These are phyloP conservation scores for Cremastinae sp. DNA, from an alignment of 2,888 invertebrate species.

Conservation along the genomic window DNA sequence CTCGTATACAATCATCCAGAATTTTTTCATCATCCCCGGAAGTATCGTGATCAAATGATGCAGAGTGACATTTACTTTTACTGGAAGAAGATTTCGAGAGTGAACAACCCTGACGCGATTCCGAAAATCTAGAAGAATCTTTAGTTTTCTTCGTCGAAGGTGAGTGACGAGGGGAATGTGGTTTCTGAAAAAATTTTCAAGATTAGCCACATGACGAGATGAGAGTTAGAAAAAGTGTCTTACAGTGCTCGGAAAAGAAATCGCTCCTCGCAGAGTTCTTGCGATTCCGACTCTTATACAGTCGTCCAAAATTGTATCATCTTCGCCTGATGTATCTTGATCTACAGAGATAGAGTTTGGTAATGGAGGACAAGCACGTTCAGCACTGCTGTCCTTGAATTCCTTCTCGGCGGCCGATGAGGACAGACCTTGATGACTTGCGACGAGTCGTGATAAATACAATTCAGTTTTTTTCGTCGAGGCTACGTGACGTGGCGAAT, in stretches of 20 bases:
- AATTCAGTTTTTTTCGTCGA: constrained; percentile 30
- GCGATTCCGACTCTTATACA: constrained; percentile 85
- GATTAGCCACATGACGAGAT: too few relatives aligned
- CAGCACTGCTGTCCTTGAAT: not conserved
- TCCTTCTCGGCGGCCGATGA: not conserved
- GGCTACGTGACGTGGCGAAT: constrained; percentile 41
- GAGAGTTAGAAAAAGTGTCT: too few relatives aligned
- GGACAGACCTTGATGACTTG: constrained; percentile 8
- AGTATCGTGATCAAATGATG: too few relatives aligned
- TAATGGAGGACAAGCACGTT: not conserved
- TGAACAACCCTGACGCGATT: not conserved
- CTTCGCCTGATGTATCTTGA: constrained; percentile 64
- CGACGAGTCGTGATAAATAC: constrained; percentile 15
- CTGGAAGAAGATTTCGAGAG: constrained; percentile 80
- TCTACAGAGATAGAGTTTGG: constrained; percentile 2
- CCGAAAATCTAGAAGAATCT: too few relatives aligned
- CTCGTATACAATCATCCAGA: constrained; percentile 85
- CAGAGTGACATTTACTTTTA: constrained; percentile 84
- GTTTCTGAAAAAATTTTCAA: too few relatives aligned
- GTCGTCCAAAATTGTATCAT: constrained; percentile 84
- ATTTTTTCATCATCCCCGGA: constrained; percentile 83
- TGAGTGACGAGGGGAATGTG: too few relatives aligned
- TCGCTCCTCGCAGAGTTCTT: constrained; percentile 62
- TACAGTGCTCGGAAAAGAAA: constrained; percentile 19
- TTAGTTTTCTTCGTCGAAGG: too few relatives aligned